Evolutionary conservation across 2,888 invertebrate genomes (phyloP).

Genomic region (Rhopalosiphum nymphaeae): DNA sequence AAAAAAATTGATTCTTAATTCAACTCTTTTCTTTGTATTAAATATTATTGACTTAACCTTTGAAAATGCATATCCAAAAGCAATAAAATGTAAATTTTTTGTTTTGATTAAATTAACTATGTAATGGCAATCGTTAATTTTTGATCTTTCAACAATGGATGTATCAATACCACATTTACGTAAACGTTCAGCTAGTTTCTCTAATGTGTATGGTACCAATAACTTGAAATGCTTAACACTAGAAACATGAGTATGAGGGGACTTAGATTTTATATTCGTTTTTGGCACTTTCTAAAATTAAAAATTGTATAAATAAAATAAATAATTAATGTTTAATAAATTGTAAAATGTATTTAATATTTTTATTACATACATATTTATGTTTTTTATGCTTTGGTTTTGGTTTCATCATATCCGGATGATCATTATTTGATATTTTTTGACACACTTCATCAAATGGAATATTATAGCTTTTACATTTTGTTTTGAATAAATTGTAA

Average conservation of each 20-base stretch:
- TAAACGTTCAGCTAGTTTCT: slow-evolving; percentile 76
- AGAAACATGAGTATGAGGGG: slow-evolving; percentile 35
- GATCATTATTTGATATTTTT: background rate
- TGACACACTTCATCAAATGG: slow-evolving; percentile 61
- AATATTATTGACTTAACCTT: slow-evolving; percentile 28
- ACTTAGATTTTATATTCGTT: slow-evolving; percentile 33
- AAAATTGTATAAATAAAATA: background rate
- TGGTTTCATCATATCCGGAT: slow-evolving; percentile 26
- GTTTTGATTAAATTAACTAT: slow-evolving; percentile 44
- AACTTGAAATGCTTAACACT: slow-evolving; percentile 55
- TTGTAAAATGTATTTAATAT: background rate
- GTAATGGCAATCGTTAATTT: slow-evolving; percentile 34
- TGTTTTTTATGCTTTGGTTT: slow-evolving; percentile 51
- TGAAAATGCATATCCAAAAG: slow-evolving; percentile 49
- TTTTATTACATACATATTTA: slow-evolving; percentile 33
- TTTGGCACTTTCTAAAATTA: slow-evolving; percentile 39
- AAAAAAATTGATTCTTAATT: slow-evolving; percentile 20
- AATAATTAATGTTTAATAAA: background rate
- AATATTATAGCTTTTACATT: slow-evolving; percentile 18
- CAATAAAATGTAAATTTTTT: slow-evolving; percentile 46
- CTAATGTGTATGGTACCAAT: slow-evolving; percentile 72
- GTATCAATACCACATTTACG: slow-evolving; percentile 77
- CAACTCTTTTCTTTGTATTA: background rate
- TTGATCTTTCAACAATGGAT: slow-evolving; percentile 71
- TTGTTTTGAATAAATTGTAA: slow-evolving; percentile 48